Base-by-base conservation (phyloP, 2,113 vertebrate species). In the Pongo abelii region DNA sequence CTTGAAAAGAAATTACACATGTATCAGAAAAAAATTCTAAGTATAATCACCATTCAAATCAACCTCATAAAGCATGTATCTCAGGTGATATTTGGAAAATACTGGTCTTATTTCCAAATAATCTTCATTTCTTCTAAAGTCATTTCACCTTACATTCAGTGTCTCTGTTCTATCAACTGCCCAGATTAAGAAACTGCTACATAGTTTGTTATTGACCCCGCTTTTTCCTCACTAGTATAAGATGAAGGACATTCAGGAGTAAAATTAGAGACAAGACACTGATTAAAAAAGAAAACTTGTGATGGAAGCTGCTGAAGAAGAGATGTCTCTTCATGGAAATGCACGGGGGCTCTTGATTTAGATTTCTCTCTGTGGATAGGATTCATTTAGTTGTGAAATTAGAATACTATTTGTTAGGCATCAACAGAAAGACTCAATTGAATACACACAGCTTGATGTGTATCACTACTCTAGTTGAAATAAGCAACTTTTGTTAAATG, bases 81-180 rank as follows among this genome's bases (percentile, higher is more conserved):
- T 88, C 22, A 9, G 57, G 25, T 85, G 80, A 94, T 95, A 94
- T 95, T 96, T 98, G 97, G 90, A 94, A 97, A 97, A 95, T 70
- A 38, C 30, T 83, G 22, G 12, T 90, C 50, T 96, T 84, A 70
- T 96, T 97, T 97, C 94, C 93, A 96, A 96, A 98, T 93, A 90
- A 61, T 96, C 88, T 93, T 90, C 32, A 3, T 55, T 95, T 96
- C 94, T 80, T 89, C 57, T 77, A 38, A 96, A 57, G 91, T 94
- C 93, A 96, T 97, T 87, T 92, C 90, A 78, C 75, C 50, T 84
- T 50, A 48, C 77, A 84, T 96, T 87, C 77, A 61, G 22, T 83
- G 50, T 91, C 70, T 96, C 46, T 96, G 35, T 92, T 48, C 70
- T 85, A 0, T 61, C 48, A 64, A 93, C 52, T 59, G 25, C 72